Base-by-base conservation (phyloP, 2,113 vertebrate species). In the Macquaria australasica region DNA sequence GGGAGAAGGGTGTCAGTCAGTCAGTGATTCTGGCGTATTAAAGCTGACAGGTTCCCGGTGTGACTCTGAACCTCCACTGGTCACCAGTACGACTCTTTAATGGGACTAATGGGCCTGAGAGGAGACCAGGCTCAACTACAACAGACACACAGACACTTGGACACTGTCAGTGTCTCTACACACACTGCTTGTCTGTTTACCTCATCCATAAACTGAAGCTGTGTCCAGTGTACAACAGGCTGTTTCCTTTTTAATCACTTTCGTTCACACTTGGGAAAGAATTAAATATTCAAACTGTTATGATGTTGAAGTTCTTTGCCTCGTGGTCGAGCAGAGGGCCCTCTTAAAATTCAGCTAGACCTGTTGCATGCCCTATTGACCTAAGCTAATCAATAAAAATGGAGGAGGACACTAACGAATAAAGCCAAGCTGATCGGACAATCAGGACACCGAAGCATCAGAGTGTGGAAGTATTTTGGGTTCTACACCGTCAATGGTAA, bases 31-130 rank as follows among this genome's bases (percentile, higher is more conserved):
- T 87, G 88, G 91, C 6, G 11, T 41, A 94, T 91, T 63, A 2
- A 39, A 90, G 56, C 21, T 85, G 93, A 92, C 92, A 93, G 87
- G 41, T 84, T 86, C 70, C 51, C 89, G 83, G 60, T 84, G 78
- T 20, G 76, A 87, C 73, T 89, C 39, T 53, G 55, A 74, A 4
- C 31, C 81, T 87, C 77, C 78, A 79, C 88, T 85, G 90, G 88
- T 85, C 16, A 53, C 82, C 83, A 89, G 85, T 88, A 9, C 12
- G 69, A 77, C 77, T 82, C 8, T 76, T 70, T 84, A 90, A 86
- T 82, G 83, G 83, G 63, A 69, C 45, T 85, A 79, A 91, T 79
- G 72, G 82, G 59, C 83, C 89, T 62, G 67, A 84, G 80, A 86
- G 82, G 3, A 82, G 62, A 51, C 55, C 43, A 8, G 3, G 39